A percentile compares a stretch with the other conserved stretches of the same genome.
Evolutionary conservation across 2,888 invertebrate genomes (phyloP).

Genomic region (Aphodius sticticus): DNA sequence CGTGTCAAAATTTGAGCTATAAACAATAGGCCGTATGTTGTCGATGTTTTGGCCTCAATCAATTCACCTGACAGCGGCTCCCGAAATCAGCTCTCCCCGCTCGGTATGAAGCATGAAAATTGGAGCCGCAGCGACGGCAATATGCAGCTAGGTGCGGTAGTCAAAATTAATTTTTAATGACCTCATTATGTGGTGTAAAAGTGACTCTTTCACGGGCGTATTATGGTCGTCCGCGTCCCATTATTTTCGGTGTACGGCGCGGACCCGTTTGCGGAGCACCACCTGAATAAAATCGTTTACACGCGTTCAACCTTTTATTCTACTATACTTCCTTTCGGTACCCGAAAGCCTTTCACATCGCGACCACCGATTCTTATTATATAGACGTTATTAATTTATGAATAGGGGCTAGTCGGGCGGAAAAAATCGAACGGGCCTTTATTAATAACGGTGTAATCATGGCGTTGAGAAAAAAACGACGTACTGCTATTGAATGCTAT

Average conservation of each 20-base stretch:
- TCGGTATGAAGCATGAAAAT: neutral
- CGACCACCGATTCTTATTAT: slow-evolving; percentile 27
- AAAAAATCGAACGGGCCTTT: slow-evolving; percentile 33
- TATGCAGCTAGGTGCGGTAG: slow-evolving; percentile 11
- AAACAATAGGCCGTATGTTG: slow-evolving; percentile 5
- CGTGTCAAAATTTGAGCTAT: neutral
- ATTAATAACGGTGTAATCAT: slow-evolving; percentile 36
- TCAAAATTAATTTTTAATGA: slow-evolving; percentile 28
- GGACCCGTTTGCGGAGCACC: neutral
- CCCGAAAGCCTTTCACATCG: slow-evolving; percentile 29
- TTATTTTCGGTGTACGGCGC: neutral
- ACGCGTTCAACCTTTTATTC: slow-evolving; percentile 24
- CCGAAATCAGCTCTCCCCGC: slow-evolving; percentile 10
- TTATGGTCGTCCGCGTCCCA: slow-evolving; percentile 21
- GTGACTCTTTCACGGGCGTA: slow-evolving; percentile 27
- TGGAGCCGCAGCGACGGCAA: neutral
- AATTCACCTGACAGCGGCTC: neutral
- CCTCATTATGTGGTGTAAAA: slow-evolving; percentile 31
- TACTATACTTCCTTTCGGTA: slow-evolving; percentile 28
- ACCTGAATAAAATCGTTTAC: slow-evolving; percentile 30
- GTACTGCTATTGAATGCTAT: slow-evolving; percentile 25
- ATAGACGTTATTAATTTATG: slow-evolving; percentile 35
- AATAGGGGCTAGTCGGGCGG: slow-evolving; percentile 25
- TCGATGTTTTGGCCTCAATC: slow-evolving; percentile 5
- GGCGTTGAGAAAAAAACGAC: neutral